Evolutionary conservation across 2,888 invertebrate species (phyloP), one percentile per base, ranked within the genome.

Genomic region (Microchrysa polita): DNA sequence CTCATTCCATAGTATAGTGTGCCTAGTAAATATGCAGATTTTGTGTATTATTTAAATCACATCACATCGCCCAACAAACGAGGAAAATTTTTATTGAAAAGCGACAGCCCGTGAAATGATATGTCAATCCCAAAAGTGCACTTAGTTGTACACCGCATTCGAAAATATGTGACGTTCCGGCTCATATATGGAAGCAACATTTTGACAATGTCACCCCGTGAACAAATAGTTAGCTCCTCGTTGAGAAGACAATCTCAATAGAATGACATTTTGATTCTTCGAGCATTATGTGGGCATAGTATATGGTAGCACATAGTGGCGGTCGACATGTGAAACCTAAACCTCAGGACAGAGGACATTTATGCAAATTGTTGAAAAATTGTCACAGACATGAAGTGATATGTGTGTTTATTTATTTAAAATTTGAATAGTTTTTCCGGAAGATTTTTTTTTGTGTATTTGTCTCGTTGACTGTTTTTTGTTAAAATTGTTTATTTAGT

Each of bases 61-160:
- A 65, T 65, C 42, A 44, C 65, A 34, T n/a, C 16, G 48, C 48
- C 20, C 27, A 42, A 2, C 42, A 65, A 14, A 48, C 14, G 23
- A 65, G 23, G 67, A 67, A 82, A 83, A 81, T 81, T 82, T 83
- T 83, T 82, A 84, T 84, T 84, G 83, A 84, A 82, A 84, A 82
- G 84, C 84, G 85, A 82, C 83, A 85, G 83, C 81, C 83, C 85
- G 84, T 84, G 82, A 84, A 85, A 85, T 85, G 85, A 85, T 84
- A 83, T 85, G 85, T 85, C 84, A 85, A 84, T 84, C 83, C 83
- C 84, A 84, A 79, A 78, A 78, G 76, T 78, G 79, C 78, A 79
- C 69, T 69, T 69, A 40, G 69, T 69, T 53, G 40, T 67, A 40
- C 53, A 53, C 12, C n/a, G 7, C 7, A 34, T 34, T 34, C 27